These are phyloP conservation scores for Pseudopipra pipra DNA, from an alignment of 2,113 vertebrate species.

Conservation along the genomic window DNA sequence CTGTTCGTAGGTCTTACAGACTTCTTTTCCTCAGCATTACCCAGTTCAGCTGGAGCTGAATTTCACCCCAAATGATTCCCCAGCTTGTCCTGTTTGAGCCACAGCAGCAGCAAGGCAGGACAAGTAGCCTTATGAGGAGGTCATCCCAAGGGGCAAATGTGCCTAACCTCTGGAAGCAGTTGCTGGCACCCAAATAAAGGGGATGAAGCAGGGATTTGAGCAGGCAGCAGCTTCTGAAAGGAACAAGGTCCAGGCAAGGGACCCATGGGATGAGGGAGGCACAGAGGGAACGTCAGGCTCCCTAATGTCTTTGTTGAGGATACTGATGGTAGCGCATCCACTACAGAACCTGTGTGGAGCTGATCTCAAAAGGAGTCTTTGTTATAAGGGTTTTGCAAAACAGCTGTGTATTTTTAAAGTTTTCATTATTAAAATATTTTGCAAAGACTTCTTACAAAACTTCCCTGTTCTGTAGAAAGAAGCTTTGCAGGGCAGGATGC, in stretches of 20 bases:
- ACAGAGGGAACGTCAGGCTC: neutral
- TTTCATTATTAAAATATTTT: conserved; percentile 62
- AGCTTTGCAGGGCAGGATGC: neutral
- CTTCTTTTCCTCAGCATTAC: neutral
- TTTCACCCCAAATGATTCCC: neutral
- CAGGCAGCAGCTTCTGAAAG: neutral
- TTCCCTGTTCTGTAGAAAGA: conserved; percentile 1
- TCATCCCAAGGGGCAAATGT: neutral
- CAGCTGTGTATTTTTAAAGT: conserved; percentile 48
- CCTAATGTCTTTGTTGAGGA: conserved; percentile 43
- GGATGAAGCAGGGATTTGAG: neutral
- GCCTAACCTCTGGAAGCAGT: neutral
- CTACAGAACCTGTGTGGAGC: neutral
- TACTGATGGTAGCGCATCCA: conserved; percentile 14
- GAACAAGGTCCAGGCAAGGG: neutral
- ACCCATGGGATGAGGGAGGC: neutral
- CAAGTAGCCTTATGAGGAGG: neutral
- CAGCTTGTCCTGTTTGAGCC: neutral
- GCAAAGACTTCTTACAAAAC: conserved; percentile 53
- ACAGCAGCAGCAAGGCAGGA: neutral
- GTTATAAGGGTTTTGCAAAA: neutral
- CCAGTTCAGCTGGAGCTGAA: neutral
- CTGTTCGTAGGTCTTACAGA: neutral
- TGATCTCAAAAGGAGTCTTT: conserved; percentile 51
- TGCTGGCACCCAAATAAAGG: neutral